These are phyloP conservation scores for Drosophila putrida DNA, from an alignment of 2,888 invertebrate genomes.

Conservation along the genomic window DNA sequence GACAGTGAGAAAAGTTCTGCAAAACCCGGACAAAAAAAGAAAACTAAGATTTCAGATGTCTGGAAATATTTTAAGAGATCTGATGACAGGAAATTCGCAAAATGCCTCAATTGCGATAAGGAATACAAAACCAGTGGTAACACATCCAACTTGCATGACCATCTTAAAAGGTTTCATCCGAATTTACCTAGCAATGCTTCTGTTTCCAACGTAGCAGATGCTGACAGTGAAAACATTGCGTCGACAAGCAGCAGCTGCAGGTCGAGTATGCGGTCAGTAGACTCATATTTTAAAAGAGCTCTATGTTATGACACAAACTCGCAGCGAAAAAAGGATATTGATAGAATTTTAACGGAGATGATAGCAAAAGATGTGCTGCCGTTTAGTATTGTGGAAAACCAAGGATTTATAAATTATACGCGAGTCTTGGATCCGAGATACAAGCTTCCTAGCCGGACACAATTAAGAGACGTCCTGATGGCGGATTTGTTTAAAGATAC, in stretches of 20 bases:
- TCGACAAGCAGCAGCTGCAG: too few species aligned
- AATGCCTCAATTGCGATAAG: not conserved
- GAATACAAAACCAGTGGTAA: not conserved
- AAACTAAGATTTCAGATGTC: not conserved
- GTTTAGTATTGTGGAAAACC: not conserved
- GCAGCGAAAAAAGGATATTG: not conserved
- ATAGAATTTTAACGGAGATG: not conserved
- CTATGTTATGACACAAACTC: not conserved
- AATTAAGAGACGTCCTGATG: too few species aligned
- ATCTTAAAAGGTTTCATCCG: conserved; percentile 6
- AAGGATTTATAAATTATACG: too few species aligned
- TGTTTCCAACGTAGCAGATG: not conserved
- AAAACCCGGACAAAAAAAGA: not conserved
- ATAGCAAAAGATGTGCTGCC: not conserved
- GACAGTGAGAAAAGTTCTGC: too few species aligned
- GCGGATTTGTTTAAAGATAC: too few species aligned
- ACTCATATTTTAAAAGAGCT: not conserved
- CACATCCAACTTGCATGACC: conserved; percentile 4
- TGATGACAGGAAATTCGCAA: not conserved
- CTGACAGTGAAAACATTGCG: not conserved
- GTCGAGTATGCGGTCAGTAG: too few species aligned
- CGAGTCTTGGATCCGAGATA: too few species aligned
- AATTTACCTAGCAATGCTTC: not conserved
- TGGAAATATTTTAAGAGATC: not conserved
- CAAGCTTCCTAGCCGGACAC: too few species aligned